Percentiles rank a stretch among this genome's conserved stretches.
phyloP scores from a whole-genome alignment of 2,797 vertebrate genomes.

The Coracias cyanogaster region DNA sequence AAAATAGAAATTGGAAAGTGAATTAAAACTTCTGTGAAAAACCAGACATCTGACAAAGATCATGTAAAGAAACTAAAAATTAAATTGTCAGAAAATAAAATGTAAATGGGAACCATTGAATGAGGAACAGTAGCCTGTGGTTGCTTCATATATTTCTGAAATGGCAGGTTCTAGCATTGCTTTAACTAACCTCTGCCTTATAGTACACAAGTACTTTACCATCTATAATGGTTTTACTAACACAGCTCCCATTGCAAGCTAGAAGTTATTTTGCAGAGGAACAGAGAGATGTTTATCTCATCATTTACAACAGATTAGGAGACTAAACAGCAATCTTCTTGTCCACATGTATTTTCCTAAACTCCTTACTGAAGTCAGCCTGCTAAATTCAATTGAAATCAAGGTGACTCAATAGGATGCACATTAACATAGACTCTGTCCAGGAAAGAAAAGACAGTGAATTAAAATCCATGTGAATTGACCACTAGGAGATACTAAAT shows the following conservation, averaged over 20 bases:
- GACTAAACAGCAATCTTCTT: not conserved
- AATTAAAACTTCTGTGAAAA: not conserved
- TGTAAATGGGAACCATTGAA: not conserved
- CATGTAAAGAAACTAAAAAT: not conserved
- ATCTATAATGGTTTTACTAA: not conserved
- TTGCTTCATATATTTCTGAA: not conserved
- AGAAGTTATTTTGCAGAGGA: not conserved
- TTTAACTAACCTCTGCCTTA: not conserved
- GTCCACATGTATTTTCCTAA: not conserved
- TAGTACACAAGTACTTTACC: not conserved
- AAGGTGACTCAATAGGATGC: not conserved
- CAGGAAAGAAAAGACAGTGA: not conserved
- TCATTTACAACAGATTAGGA: not conserved
- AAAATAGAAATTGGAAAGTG: not conserved
- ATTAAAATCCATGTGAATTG: not conserved
- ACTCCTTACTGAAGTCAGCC: not conserved
- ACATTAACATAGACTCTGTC: not conserved
- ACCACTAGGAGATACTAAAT: not conserved
- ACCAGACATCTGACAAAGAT: not conserved
- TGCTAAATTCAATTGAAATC: not conserved
- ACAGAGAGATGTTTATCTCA: not conserved
- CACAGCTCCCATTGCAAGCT: not conserved
- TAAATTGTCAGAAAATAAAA: not conserved
- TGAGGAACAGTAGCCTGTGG: accelerated
- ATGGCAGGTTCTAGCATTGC: accelerated